Conservation (phyloP, 2,797 vertebrate genomes). For the Poliocrania exsul region DNA sequence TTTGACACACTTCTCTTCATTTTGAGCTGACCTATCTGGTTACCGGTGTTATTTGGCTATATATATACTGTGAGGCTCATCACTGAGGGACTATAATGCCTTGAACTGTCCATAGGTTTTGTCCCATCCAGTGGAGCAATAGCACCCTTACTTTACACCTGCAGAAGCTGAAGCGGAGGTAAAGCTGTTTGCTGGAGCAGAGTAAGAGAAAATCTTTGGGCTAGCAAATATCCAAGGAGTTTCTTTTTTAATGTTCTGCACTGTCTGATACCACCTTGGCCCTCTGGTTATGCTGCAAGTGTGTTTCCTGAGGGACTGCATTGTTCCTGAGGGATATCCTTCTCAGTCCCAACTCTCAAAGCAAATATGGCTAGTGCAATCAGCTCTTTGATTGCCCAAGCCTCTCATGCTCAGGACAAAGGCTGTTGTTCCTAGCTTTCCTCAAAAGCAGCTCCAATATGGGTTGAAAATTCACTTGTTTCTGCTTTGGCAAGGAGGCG, state of each 20-base stretch:
- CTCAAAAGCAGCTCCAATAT: slow-evolving; percentile 18
- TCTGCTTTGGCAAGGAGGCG: neutral
- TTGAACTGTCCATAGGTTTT: neutral
- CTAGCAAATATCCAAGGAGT: neutral
- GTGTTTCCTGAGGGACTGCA: neutral
- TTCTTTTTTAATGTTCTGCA: neutral
- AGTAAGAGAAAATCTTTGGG: neutral
- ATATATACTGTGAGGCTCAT: neutral
- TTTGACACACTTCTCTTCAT: neutral
- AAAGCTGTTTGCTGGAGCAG: neutral
- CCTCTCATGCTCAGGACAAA: accelerated
- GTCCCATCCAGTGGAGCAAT: neutral
- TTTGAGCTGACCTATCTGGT: neutral
- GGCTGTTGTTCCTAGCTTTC: neutral
- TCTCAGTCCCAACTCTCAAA: neutral
- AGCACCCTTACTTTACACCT: neutral
- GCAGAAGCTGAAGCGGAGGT: neutral
- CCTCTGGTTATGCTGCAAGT: neutral
- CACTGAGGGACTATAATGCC: neutral
- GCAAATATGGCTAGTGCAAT: slow-evolving; percentile 15
- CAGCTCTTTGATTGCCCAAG: neutral
- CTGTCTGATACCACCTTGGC: neutral
- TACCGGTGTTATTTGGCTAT: accelerated
- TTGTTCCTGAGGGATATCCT: neutral
- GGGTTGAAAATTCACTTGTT: neutral